phyloP scores from a whole-genome alignment of 1,140 invertebrate species.

The Penaeus japonicus region DNA sequence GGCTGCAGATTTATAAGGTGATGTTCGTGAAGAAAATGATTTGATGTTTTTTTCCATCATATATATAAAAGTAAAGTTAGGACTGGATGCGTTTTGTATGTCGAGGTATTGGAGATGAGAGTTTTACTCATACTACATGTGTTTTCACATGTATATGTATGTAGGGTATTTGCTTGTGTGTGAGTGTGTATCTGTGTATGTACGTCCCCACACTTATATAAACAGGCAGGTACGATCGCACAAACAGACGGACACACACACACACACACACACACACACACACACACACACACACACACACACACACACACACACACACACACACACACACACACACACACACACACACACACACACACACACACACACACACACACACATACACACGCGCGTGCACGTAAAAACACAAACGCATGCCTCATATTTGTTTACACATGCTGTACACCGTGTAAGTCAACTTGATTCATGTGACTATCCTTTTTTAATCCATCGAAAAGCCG shows the following conservation, averaged over 20 bases:
- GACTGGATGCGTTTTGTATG: too few species aligned
- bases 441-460: too few species aligned
- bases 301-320: conserved; percentile 6
- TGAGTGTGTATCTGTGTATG: conserved; percentile 24
- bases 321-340: too few species aligned
- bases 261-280: not conserved
- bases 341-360: not conserved
- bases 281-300: conserved; percentile 10
- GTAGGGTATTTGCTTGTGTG: not conserved
- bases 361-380: not conserved
- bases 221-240: too few species aligned
- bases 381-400: not conserved
- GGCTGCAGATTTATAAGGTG: too few species aligned
- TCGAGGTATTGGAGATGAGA: too few species aligned
- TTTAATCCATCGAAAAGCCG: too few species aligned
- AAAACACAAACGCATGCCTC: not conserved
- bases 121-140: not conserved
- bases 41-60: too few species aligned
- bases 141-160: not conserved
- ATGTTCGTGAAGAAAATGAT: too few species aligned
- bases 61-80: too few species aligned
- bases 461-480: too few species aligned
- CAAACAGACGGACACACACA: not conserved
- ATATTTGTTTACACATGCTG: too few species aligned
- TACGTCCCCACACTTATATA: not conserved